Conservation (phyloP, 2,888 invertebrate genomes). For the Campaea margaritaria region DNA sequence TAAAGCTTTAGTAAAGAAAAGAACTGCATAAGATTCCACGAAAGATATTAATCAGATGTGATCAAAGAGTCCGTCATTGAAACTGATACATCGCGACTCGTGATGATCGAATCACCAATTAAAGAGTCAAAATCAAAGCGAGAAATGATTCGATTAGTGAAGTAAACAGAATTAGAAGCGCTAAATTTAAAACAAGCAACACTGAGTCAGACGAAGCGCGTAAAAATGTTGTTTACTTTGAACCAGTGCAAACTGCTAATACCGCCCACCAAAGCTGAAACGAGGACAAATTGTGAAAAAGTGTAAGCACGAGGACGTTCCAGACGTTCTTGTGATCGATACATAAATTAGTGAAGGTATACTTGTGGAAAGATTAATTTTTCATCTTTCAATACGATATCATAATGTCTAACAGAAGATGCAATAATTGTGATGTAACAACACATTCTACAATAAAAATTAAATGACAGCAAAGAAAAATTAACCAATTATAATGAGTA, state of each 20-base stretch:
- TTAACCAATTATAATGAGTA: too few species aligned
- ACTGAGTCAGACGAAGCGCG: conserved; percentile 76
- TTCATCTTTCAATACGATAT: conserved; percentile 5
- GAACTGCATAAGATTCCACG: background rate
- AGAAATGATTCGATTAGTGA: conserved; percentile 69
- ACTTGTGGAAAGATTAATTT: background rate
- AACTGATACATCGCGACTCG: conserved; percentile 8
- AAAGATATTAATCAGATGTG: background rate
- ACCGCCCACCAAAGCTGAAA: conserved; percentile 85
- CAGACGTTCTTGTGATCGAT: conserved; percentile 35
- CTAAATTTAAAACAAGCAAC: conserved; percentile 76
- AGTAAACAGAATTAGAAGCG: conserved; percentile 71
- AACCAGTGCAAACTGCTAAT: conserved; percentile 74
- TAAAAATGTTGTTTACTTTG: conserved; percentile 78
- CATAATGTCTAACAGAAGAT: background rate
- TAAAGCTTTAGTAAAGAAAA: conserved; percentile 13
- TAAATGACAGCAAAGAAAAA: too few species aligned
- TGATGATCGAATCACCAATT: conserved; percentile 41
- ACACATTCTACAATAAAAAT: too few species aligned
- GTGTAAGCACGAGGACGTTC: conserved; percentile 28
- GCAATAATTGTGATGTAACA: too few species aligned
- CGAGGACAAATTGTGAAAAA: conserved; percentile 49
- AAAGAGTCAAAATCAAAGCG: conserved; percentile 47
- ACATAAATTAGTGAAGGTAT: conserved; percentile 7
- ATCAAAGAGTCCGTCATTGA: background rate